Base-by-base conservation (phyloP, 1,140 invertebrate species). In the Stenopsyche tienmushanensis region DNA sequence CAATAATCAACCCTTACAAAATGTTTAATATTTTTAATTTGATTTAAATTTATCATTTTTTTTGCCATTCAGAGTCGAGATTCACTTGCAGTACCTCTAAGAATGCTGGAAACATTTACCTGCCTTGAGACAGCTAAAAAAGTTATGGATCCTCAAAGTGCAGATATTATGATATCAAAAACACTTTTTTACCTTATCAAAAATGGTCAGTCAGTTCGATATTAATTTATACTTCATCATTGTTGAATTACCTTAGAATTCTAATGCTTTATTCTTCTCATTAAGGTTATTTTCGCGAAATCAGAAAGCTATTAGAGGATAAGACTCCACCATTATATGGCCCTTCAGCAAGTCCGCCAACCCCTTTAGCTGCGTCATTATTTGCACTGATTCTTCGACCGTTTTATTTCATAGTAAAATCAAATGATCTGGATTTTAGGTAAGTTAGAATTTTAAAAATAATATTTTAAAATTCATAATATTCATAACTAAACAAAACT, bases 31-130 rank as follows among this genome's bases (percentile, higher is more conserved):
- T 53, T 49, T 49, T 26, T 53, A 24, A 53, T 9, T 53, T 17
- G 3, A 24, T 53, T 10, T 15, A 53, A n/a, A 24, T 39, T 57
- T 3, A 3, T 21, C 18, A 24, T 0, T 50, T 49, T 50, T 53
- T 29, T 34, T 64, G 13, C 20, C 26, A 42, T 62, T 58, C 18
- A 70, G 65, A 66, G 69, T 9, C 44, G 80, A 77, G 68, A 84
- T 42, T 83, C 86, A 2, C 79, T 90, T 72, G 88, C 90, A n/a
- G 86, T 91, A 62, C 89, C 90, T 1, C 77, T 93, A 34, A 80
- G 91, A 72, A 87, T 90, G 75, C 73, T 92, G 72, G 90, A 93
- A 76, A 83, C 89, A n/a, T 92, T 90, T 66, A 91, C 90, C 29
- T 83, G 83, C 53, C 74, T 78, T 7, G 77, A 85, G 13, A 77